Conservation (phyloP, 2,888 invertebrate genomes). For the Orthonychiurus folsomi region DNA sequence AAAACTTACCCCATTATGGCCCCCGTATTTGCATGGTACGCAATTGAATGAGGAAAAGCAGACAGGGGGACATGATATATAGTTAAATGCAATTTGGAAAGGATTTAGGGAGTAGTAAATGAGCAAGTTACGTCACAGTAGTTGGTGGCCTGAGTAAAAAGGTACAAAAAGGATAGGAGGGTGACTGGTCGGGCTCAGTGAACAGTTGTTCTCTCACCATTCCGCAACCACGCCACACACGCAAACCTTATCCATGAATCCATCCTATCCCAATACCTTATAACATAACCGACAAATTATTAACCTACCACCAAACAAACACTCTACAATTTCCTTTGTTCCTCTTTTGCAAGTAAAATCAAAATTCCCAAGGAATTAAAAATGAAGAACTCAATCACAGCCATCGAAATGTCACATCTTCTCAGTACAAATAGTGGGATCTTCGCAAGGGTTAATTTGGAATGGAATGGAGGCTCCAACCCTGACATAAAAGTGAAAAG, state of each 20-base stretch:
- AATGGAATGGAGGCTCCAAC: not conserved
- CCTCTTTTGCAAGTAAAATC: not conserved
- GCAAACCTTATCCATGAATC: not conserved
- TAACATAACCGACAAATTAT: too few relatives aligned
- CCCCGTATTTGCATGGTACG: too few relatives aligned
- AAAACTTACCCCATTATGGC: too few relatives aligned
- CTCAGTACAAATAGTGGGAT: not conserved
- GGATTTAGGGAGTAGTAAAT: too few relatives aligned
- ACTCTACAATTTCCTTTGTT: too few relatives aligned
- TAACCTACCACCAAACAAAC: not conserved
- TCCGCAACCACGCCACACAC: not conserved
- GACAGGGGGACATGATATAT: too few relatives aligned
- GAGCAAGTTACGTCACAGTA: too few relatives aligned
- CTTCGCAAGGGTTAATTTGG: not conserved
- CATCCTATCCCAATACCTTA: too few relatives aligned
- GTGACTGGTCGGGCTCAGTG: not conserved
- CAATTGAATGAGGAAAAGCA: too few relatives aligned
- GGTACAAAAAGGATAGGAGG: not conserved
- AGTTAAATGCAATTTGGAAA: too few relatives aligned
- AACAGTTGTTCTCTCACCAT: not conserved
- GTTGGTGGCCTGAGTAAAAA: too few relatives aligned
- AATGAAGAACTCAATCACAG: not conserved
- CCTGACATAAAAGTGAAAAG: constrained; percentile 14
- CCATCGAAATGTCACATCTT: not conserved
- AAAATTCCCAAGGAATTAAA: not conserved